phyloP scores from a whole-genome alignment of 2,888 invertebrate species.

The Apantesis nais region DNA sequence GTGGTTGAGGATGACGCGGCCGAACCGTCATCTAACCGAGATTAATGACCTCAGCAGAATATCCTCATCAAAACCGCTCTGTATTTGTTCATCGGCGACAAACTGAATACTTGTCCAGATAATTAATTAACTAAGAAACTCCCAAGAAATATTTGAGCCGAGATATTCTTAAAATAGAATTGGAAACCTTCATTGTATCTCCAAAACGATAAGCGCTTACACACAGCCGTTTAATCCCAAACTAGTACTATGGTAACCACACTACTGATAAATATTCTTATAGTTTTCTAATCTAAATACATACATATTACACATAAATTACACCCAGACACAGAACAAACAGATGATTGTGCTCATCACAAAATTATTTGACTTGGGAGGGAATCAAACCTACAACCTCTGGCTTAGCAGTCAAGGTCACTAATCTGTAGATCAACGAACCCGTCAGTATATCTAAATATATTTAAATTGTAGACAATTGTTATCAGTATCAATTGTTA shows the following conservation, averaged over 20 bases:
- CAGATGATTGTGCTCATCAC: neutral
- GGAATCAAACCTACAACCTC: neutral
- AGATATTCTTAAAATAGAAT: neutral
- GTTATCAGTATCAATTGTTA: neutral
- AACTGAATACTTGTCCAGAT: constrained; percentile 1
- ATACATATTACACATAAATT: neutral
- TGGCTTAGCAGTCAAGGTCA: too few relatives aligned
- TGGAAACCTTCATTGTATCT: neutral
- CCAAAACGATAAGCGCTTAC: neutral
- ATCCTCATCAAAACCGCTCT: constrained; percentile 3
- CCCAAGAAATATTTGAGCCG: neutral
- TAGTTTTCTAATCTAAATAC: too few relatives aligned
- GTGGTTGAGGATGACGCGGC: neutral
- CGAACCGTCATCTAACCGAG: neutral
- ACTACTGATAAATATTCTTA: too few relatives aligned
- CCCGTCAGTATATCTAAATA: neutral
- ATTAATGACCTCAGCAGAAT: neutral
- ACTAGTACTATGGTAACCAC: too few relatives aligned
- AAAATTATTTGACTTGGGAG: neutral
- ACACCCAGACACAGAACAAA: neutral
- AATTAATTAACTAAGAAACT: constrained; percentile 2
- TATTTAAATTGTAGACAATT: neutral
- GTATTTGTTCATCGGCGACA: constrained; percentile 9
- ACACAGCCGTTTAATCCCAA: too few relatives aligned
- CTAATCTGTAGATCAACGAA: too few relatives aligned